These are phyloP conservation scores for Enteromius argenteus DNA, from an alignment of 2,797 vertebrate genomes.

Conservation along the genomic window DNA sequence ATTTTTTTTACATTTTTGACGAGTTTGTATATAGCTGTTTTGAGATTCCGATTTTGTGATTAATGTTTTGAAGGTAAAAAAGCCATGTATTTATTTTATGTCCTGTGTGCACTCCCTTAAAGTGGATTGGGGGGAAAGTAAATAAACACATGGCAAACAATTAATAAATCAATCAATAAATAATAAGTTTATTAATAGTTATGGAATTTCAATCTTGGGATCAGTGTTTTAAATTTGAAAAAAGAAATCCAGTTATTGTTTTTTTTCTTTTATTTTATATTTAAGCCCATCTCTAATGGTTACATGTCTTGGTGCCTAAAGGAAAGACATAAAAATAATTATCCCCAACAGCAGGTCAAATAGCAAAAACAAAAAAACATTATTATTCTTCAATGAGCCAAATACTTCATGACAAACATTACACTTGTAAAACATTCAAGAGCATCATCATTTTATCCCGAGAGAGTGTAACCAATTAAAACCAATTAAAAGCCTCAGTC, in stretches of 20 bases:
- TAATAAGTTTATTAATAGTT: not conserved
- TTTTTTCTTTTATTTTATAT: not conserved
- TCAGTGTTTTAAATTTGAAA: not conserved
- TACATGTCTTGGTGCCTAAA: not conserved
- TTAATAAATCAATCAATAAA: not conserved
- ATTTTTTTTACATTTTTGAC: not conserved
- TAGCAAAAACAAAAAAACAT: not conserved
- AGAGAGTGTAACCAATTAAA: not conserved
- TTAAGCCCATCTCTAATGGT: not conserved
- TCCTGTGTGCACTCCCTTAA: not conserved
- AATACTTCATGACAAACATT: not conserved
- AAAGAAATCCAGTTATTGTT: not conserved
- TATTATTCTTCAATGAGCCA: not conserved
- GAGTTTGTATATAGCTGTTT: not conserved
- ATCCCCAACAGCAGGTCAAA: not conserved
- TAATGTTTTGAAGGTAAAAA: not conserved
- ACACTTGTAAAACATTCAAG: not conserved
- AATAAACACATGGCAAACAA: too few species aligned
- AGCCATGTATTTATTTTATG: not conserved
- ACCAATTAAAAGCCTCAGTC: conserved; percentile 5
- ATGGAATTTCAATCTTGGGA: not conserved
- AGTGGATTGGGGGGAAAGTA: too few species aligned
- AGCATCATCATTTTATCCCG: not conserved
- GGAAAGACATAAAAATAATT: not conserved
- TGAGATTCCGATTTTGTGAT: not conserved